phyloP scores from a whole-genome alignment of 2,113 vertebrate species.

The Megaceryle maxima region DNA sequence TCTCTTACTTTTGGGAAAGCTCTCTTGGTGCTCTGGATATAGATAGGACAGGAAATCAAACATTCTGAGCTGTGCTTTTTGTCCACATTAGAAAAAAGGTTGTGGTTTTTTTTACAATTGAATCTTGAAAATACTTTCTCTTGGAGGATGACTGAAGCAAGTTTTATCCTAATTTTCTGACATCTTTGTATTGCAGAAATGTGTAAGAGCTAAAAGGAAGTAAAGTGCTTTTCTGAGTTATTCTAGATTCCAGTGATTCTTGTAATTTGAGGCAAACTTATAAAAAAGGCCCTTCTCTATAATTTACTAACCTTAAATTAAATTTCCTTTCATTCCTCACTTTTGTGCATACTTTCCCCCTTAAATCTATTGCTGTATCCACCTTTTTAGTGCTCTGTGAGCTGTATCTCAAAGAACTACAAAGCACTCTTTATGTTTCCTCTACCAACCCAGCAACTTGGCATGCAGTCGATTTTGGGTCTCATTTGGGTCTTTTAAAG shows the following conservation, averaged over 20 bases:
- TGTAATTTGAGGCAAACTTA: background rate
- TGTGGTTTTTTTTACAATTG: background rate
- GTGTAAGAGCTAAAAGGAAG: background rate
- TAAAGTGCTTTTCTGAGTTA: background rate
- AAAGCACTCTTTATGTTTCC: conserved; percentile 21
- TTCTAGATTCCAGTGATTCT: background rate
- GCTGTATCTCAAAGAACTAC: background rate
- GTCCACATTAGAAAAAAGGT: background rate
- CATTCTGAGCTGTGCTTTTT: background rate
- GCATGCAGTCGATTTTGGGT: background rate
- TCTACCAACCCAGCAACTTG: background rate
- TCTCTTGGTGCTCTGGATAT: background rate
- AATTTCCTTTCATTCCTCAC: background rate
- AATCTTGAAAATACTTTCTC: background rate
- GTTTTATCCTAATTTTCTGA: background rate
- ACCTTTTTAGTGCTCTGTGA: background rate
- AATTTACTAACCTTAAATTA: background rate
- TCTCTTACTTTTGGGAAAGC: background rate
- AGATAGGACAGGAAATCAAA: background rate
- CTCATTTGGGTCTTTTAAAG: conserved; percentile 39
- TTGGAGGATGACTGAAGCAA: background rate
- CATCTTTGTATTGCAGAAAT: background rate
- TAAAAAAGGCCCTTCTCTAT: background rate
- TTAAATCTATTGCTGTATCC: background rate
- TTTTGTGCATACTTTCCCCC: background rate